Evolutionary conservation across 1,140 invertebrate genomes (phyloP).

Genomic region (Druon quercuslanigerum): DNA sequence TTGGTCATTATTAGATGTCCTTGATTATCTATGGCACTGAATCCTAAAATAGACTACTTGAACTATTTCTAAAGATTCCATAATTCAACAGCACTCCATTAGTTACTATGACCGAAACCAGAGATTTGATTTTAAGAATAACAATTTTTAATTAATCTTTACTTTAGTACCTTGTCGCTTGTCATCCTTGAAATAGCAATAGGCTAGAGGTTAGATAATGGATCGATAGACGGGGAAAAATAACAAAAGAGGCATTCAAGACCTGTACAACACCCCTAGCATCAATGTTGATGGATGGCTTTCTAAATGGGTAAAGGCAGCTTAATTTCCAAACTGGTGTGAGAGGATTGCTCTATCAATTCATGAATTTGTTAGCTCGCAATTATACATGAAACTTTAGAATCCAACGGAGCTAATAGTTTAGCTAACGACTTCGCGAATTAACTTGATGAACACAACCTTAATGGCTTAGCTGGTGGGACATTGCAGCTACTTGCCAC

Average conservation of each 20-base stretch:
- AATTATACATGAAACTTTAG: constrained; percentile 24
- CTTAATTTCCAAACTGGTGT: constrained; percentile 20
- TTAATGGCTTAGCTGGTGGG: constrained; percentile 12
- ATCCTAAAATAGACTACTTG: too few species aligned
- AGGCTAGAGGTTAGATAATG: neutral
- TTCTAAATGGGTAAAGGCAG: constrained; percentile 11
- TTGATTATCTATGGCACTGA: too few species aligned
- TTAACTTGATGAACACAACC: constrained; percentile 24
- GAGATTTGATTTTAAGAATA: too few species aligned
- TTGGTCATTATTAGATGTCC: too few species aligned
- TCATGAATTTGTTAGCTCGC: constrained; percentile 15
- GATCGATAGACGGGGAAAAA: neutral
- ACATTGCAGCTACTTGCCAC: constrained; percentile 27
- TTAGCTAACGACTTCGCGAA: constrained; percentile 20
- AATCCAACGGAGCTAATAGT: constrained; percentile 26
- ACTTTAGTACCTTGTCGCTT: too few species aligned
- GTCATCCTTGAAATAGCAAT: neutral
- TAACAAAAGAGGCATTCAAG: constrained; percentile 2
- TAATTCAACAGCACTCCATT: too few species aligned
- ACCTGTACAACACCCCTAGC: too few species aligned
- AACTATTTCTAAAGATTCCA: too few species aligned
- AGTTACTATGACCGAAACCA: too few species aligned
- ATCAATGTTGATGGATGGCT: constrained; percentile 25
- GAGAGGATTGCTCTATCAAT: constrained; percentile 19
- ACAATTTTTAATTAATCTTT: too few species aligned